phyloP scores from a whole-genome alignment of 2,888 invertebrate genomes.

The Geotrupes spiniger region DNA sequence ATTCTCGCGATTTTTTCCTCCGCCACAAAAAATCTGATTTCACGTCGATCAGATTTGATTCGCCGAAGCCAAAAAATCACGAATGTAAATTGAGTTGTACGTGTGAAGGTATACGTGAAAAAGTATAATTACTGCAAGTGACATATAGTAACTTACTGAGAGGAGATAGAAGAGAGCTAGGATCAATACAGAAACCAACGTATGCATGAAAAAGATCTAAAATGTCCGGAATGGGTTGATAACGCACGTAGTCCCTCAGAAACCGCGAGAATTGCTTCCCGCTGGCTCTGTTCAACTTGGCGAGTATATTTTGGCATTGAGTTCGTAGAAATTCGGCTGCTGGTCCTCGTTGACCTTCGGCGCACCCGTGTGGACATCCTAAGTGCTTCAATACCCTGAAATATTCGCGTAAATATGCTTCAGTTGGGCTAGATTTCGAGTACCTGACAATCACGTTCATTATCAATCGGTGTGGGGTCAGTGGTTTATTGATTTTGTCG shows the following conservation, averaged over 20 bases:
- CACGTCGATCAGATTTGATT: no score
- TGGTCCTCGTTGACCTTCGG: constrained; percentile 79
- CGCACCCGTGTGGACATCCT: constrained; percentile 94
- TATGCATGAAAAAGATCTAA: constrained; percentile 94
- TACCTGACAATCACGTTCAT: constrained; percentile 69
- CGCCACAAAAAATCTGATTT: no score
- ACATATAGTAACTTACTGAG: constrained; percentile 66
- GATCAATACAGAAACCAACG: constrained; percentile 93
- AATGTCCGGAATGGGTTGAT: constrained; percentile 75
- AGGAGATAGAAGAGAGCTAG: constrained; percentile 79
- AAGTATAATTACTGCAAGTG: no score
- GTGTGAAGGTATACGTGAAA: no score
- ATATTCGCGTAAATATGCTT: neutral
- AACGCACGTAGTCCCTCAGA: constrained; percentile 72
- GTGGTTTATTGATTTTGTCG: constrained; percentile 53
- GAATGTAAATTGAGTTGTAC: no score
- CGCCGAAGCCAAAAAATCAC: no score
- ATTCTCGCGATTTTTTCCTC: no score
- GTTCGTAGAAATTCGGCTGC: constrained; percentile 88
- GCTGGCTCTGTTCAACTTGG: constrained; percentile 70
- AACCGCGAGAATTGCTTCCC: constrained; percentile 63
- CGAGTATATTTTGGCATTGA: constrained; percentile 77
- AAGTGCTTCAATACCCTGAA: constrained; percentile 78
- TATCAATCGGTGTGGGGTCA: constrained; percentile 67
- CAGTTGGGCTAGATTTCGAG: no score